Evolutionary conservation across 2,888 invertebrate genomes (phyloP), one percentile per base, ranked within the genome.

Genomic region (Agrilus cyanescens): DNA sequence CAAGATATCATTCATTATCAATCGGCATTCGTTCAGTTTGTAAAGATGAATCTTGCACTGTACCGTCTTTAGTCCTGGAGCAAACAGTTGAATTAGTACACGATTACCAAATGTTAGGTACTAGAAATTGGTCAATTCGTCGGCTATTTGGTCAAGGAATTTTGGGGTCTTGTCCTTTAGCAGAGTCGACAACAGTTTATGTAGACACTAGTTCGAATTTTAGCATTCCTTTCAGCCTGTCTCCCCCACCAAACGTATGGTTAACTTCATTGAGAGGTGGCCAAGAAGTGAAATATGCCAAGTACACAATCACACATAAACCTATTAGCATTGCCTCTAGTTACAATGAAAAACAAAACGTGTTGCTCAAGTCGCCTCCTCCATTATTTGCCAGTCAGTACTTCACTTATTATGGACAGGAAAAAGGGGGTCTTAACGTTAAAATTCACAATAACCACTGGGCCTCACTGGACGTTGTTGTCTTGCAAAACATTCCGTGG

Each of bases 401-500:
- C 60, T 72, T 88, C n/a, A 72, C 83, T 13, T 94, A 93, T 3
- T 88, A 86, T 69, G 95, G 95, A 0, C 87, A 93, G 67, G 90
- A 93, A 63, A 78, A 78, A 57, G 95, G 95, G 10, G 88, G 90
- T 38, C 82, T 96, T 53, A 83, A 87, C 1, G 87, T 87, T 15
- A 82, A 86, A 63, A 69, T 94, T 38, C 79, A 79, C 45, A 94
- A 94, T 59, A 84, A 81, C 52, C 82, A 86, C 55, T 84, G 82
- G 77, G 72, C 74, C 42, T 59, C 76, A 1, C 68, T 95, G 41
- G 79, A 86, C 54, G 74, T 93, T 32, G 74, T 93, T 39, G 73
- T 94, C 45, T 72, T 94, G 61, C 94, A 96, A 69, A 85, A 90
- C 63, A 80, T 96, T 52, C 88, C 89, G 0, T 93, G 91, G 91